These are phyloP conservation scores for Vespertilio murinus DNA, from an alignment of 2,797 vertebrate species.

Conservation along the genomic window DNA sequence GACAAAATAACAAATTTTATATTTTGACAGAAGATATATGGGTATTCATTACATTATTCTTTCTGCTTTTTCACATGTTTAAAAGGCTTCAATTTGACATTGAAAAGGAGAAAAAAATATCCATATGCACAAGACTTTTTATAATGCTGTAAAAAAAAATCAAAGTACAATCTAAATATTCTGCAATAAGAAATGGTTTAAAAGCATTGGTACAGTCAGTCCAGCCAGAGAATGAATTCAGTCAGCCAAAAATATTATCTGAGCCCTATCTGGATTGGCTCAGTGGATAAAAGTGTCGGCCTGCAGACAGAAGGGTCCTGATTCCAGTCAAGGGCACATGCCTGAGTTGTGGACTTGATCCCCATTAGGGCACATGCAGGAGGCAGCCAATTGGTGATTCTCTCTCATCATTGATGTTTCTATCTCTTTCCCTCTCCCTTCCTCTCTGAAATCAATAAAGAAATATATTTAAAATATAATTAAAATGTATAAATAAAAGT, in stretches of 20 bases:
- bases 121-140: background rate
- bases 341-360: no score
- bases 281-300: no score
- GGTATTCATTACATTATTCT: background rate
- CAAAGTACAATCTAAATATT: background rate
- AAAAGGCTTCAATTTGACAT: background rate
- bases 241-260: background rate
- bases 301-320: no score
- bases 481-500: no score
- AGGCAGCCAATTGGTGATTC: no score
- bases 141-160: background rate
- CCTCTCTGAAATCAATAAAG: no score
- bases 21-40: background rate
- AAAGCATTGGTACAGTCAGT: background rate
- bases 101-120: background rate
- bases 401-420: no score
- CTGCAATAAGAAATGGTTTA: background rate
- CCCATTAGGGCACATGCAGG: no score
- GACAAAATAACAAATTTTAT: background rate
- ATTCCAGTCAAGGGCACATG: no score
- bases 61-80: background rate
- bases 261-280: no score
- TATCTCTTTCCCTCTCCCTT: no score
- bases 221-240: background rate
- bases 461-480: no score